Conservation (phyloP, 2,797 vertebrate species). For the Lophotriccus pileatus region DNA sequence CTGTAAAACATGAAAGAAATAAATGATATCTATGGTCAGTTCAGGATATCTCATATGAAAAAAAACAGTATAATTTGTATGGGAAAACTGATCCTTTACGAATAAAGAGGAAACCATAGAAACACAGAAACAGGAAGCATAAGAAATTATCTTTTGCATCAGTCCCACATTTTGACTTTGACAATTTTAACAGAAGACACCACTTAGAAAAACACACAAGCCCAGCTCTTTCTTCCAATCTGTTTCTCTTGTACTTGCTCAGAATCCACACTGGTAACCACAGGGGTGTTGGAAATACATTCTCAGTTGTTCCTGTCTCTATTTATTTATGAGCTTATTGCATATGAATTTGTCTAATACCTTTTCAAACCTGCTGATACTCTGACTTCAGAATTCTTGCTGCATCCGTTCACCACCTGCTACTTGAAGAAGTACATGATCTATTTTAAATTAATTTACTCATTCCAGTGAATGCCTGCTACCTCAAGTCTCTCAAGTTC, state of each 20-base stretch:
- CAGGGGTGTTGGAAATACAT: neutral
- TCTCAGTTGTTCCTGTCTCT: neutral
- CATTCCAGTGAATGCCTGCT: neutral
- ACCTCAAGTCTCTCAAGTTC: neutral
- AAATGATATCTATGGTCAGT: neutral
- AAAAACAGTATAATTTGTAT: neutral
- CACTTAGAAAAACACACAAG: neutral
- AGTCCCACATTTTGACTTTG: neutral
- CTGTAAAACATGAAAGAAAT: conserved; percentile 57
- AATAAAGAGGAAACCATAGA: neutral
- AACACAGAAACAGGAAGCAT: neutral
- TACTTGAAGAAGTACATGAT: neutral
- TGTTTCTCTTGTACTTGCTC: neutral
- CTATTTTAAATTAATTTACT: neutral
- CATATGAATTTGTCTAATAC: neutral
- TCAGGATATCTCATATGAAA: neutral
- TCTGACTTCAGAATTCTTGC: neutral
- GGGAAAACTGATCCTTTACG: neutral
- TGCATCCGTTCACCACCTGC: neutral
- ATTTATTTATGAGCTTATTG: neutral
- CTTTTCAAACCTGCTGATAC: neutral
- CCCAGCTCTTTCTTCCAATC: neutral
- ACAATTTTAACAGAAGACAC: neutral
- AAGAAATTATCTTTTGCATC: neutral
- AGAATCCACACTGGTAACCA: neutral